Conservation (phyloP, 1,140 invertebrate genomes). For the Ylistrum balloti region DNA sequence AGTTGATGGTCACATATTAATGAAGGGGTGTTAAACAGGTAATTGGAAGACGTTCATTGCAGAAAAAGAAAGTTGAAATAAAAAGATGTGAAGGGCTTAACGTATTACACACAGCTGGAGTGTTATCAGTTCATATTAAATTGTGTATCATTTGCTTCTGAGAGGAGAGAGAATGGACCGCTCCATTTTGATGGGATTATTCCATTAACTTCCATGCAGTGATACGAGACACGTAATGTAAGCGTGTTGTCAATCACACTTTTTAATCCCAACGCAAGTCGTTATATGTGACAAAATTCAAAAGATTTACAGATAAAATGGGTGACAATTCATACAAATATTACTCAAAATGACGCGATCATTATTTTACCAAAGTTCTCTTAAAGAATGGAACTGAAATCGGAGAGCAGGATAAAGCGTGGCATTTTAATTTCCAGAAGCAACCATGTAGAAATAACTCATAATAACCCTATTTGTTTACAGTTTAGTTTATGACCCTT, state of each 20-base stretch:
- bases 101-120: no score
- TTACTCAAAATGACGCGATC: conserved; percentile 33
- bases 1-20: no score
- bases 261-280: not conserved
- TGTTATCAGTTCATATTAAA: no score
- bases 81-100: no score
- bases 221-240: not conserved
- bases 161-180: no score
- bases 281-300: not conserved
- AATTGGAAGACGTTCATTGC: no score
- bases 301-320: conserved; percentile 10
- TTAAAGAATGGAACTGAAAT: conserved; percentile 40
- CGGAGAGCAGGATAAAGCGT: conserved; percentile 36
- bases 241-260: not conserved
- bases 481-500: conserved; percentile 39
- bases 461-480: conserved; percentile 36
- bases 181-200: no score
- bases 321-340: conserved; percentile 39
- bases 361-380: not conserved
- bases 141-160: no score
- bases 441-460: conserved; percentile 34
- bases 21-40: no score
- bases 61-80: no score
- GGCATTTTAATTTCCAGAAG: conserved; percentile 27
- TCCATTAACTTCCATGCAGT: no score